A percentile compares a stretch with the other conserved stretches of the same genome.
Conservation (phyloP, 2,888 invertebrate genomes). For the Byasa hedistus region DNA sequence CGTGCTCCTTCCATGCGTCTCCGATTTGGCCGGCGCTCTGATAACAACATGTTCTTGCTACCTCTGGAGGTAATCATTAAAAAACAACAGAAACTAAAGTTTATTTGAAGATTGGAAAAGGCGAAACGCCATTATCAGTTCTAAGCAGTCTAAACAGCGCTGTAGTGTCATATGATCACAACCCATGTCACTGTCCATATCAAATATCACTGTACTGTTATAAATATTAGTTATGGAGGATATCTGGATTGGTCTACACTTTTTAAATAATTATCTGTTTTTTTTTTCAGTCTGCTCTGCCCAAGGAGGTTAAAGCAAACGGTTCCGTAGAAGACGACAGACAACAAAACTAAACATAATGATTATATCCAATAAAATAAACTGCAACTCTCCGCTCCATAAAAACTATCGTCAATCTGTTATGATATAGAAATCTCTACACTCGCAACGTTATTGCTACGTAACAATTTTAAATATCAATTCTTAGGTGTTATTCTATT, state of each 20-base stretch:
- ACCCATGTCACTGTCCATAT: too few relatives aligned
- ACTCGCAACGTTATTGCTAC: slow-evolving; percentile 42
- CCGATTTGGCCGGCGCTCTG: slow-evolving; percentile 87
- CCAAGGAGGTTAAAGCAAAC: slow-evolving; percentile 71
- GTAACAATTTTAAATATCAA: slow-evolving; percentile 56
- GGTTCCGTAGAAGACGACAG: slow-evolving; percentile 68
- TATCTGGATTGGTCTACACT: neutral
- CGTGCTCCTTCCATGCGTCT: slow-evolving; percentile 88
- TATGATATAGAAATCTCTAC: slow-evolving; percentile 46
- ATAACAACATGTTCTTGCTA: slow-evolving; percentile 81
- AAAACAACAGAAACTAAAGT: neutral
- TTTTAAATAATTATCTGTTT: slow-evolving; percentile 10
- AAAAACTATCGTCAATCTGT: slow-evolving; percentile 45
- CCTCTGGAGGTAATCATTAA: slow-evolving; percentile 64
- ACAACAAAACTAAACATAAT: slow-evolving; percentile 61
- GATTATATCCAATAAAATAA: slow-evolving; percentile 39
- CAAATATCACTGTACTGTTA: too few relatives aligned
- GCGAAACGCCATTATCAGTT: too few relatives aligned
- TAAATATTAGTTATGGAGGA: too few relatives aligned
- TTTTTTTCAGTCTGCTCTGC: slow-evolving; percentile 63
- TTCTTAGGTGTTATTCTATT: slow-evolving; percentile 62
- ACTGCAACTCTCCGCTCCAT: slow-evolving; percentile 59
- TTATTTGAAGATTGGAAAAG: too few relatives aligned
- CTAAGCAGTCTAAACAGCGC: too few relatives aligned
- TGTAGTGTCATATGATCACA: too few relatives aligned